phyloP scores from a whole-genome alignment of 2,797 vertebrate species.

The Trachops cirrhosus region DNA sequence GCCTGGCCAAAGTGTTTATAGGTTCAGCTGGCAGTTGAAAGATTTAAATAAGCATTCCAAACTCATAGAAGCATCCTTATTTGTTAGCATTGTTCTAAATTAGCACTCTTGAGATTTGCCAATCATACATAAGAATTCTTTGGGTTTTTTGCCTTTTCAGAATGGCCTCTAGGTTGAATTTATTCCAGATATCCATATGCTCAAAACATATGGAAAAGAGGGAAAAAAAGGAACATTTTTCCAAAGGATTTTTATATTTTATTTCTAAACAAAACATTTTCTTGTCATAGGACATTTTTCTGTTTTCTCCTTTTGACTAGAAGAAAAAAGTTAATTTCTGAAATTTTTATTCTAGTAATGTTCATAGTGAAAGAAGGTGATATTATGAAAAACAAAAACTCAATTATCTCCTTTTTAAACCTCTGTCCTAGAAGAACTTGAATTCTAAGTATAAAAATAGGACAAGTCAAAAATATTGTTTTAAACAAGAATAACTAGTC shows the following conservation, averaged over 20 bases:
- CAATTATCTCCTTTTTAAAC: neutral
- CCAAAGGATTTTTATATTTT: slow-evolving; percentile 51
- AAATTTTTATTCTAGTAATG: slow-evolving; percentile 1
- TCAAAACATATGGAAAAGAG: slow-evolving; percentile 64
- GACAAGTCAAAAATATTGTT: slow-evolving; percentile 20
- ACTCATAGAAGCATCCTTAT: neutral
- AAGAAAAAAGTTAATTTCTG: slow-evolving; percentile 31
- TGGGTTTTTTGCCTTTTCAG: slow-evolving; percentile 42
- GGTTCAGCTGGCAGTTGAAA: slow-evolving; percentile 12
- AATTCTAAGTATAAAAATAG: slow-evolving; percentile 28
- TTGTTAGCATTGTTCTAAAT: slow-evolving; percentile 62
- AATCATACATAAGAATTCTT: slow-evolving; percentile 45
- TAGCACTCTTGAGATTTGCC: slow-evolving; percentile 52
- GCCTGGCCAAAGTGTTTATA: neutral
- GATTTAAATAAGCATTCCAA: slow-evolving; percentile 10
- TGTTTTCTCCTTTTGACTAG: slow-evolving; percentile 25
- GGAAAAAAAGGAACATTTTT: slow-evolving; percentile 16
- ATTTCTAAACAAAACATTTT: slow-evolving; percentile 55
- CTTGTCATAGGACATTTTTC: slow-evolving; percentile 14
- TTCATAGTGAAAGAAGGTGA: neutral
- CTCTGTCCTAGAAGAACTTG: neutral
- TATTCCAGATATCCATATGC: slow-evolving; percentile 59
- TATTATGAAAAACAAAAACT: slow-evolving; percentile 23
- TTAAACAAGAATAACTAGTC: slow-evolving; percentile 32
- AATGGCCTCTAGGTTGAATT: slow-evolving; percentile 61